Percentiles rank a stretch among this genome's conserved stretches.
These are phyloP conservation scores for Phortica variegata DNA, from an alignment of 1,140 invertebrate genomes.

Conservation along the genomic window DNA sequence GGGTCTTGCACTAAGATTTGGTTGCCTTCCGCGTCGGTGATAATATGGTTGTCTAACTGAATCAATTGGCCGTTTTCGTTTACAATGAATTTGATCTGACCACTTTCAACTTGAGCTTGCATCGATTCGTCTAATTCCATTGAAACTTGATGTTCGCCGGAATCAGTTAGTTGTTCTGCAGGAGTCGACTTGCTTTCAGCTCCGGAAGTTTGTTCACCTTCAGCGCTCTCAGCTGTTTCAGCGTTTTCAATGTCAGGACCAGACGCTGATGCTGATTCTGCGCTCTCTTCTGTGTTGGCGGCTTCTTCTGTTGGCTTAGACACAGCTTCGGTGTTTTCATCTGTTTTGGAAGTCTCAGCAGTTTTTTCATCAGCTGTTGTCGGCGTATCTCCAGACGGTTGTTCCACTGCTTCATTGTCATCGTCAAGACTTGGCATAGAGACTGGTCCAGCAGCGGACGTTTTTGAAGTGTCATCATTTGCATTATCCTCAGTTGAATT, in stretches of 20 bases:
- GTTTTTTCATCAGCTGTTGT: slow-evolving; percentile 4
- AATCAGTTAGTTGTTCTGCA: slow-evolving; percentile 23
- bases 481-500: slow-evolving; percentile 10
- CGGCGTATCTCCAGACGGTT: slow-evolving; percentile 12
- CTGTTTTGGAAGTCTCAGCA: slow-evolving; percentile 15
- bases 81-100: slow-evolving; percentile 56
- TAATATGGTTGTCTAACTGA: slow-evolving; percentile 54
- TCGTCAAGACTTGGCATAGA: slow-evolving; percentile 56
- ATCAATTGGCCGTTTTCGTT: slow-evolving; percentile 55
- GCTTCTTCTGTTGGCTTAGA: background rate
- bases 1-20: slow-evolving; percentile 56
- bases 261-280: slow-evolving; percentile 25
- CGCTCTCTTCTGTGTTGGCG: slow-evolving; percentile 16
- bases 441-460: slow-evolving; percentile 34
- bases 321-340: background rate
- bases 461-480: slow-evolving; percentile 20
- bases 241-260: slow-evolving; percentile 6
- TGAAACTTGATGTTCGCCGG: slow-evolving; percentile 44
- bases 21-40: slow-evolving; percentile 56
- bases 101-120: slow-evolving; percentile 51
- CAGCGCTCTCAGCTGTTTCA: slow-evolving; percentile 25
- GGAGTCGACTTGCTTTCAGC: slow-evolving; percentile 16
- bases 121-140: slow-evolving; percentile 56
- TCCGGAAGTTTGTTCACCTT: slow-evolving; percentile 23
- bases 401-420: slow-evolving; percentile 44